Base-by-base conservation (phyloP, 2,113 vertebrate genomes). In the Tautogolabrus adspersus region DNA sequence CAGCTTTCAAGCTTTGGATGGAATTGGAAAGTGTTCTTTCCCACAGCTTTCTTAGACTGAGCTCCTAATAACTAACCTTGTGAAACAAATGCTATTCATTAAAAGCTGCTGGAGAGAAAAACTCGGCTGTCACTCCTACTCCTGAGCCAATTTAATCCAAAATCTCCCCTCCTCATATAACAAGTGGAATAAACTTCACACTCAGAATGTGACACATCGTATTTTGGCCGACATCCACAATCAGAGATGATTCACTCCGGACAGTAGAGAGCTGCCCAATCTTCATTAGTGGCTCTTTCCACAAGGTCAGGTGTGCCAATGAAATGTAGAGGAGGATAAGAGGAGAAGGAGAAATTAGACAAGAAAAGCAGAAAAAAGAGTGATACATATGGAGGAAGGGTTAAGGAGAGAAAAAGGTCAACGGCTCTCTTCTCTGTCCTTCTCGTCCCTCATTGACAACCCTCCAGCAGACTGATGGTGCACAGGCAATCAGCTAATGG, bases 401-500 rank as follows among this genome's bases (percentile, higher is more conserved):
- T 59, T 79, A 77, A 87, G 62, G 18, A 23, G 70, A 81, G 47
- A 58, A 57, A 86, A 82, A 89, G 88, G 83, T 80, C 67, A 87
- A 69, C 62, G 26, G 34, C 77, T 80, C 66, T 66, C 59, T 63
- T 59, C 12, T 59, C 46, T 49, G 73, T 82, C 44, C 76, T 69
- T 82, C 61, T 80, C 16, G 10, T 62, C 10, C 37, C 70, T 80
- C 66, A 47, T 5, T 68, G 69, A 81, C 68, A 85, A 70, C 63
- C 72, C 58, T 72, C 54, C 58, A 61, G 51, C 46, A 75, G 23
- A 70, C 54, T 40, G 72, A 84, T 84, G 72, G 54, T 30, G 52
- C 13, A 56, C 57, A 88, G 67, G 88, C 86, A 94, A 93, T 93
- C 85, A 92, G 87, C 37, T 92, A 90, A 92, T 92, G 87, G 90